Evolutionary conservation across 1,140 invertebrate genomes (phyloP), one percentile per base, ranked within the genome.

Genomic region (Diachasmimorpha longicaudata): DNA sequence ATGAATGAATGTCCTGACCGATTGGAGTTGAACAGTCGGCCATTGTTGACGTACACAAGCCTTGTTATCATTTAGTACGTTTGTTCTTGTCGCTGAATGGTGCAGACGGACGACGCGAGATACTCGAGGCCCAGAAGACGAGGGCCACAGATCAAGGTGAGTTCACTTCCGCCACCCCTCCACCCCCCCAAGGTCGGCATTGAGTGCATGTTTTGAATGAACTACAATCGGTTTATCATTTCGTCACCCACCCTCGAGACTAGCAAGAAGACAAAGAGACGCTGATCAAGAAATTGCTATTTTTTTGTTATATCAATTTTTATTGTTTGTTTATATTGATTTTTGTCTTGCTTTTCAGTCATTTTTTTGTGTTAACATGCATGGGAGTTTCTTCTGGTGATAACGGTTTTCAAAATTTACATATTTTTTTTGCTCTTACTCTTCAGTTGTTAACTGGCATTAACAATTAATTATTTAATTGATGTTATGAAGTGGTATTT

Each of bases 41-140:
- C 83, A 82, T 13, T 83, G 80, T 85, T 68, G 84, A 85, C 81
- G 74, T 70, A 75, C 74, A 70, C 36, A 68, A 81, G 83, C 84
- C 86, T 89, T 91, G 90, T 91, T 91, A 91, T 85, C 83, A 85
- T 91, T 91, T 93, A 95, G 93, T 94, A 91, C 93, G 91, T 92
- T 92, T 94, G 91, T 94, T 94, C 92, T 92, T 93, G 91, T 94
- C 91, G 90, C 91, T 94, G 90, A 93, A 93, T 89, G 91, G 93
- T 87, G 92, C 91, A 84, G 89, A 90, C 75, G 83, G 89, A 84
- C 85, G 89, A 83, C 79, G 88, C 85, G 84, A 89, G 89, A 85
- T 86, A 80, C 85, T 87, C 74, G 87, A 88, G 82, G 85, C 86
- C 73, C 88, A 91, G 82, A 90, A 81, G 81, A 86, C 83, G 67